phyloP scores from a whole-genome alignment of 2,888 invertebrate species.

The Drosophila fungiperda region DNA sequence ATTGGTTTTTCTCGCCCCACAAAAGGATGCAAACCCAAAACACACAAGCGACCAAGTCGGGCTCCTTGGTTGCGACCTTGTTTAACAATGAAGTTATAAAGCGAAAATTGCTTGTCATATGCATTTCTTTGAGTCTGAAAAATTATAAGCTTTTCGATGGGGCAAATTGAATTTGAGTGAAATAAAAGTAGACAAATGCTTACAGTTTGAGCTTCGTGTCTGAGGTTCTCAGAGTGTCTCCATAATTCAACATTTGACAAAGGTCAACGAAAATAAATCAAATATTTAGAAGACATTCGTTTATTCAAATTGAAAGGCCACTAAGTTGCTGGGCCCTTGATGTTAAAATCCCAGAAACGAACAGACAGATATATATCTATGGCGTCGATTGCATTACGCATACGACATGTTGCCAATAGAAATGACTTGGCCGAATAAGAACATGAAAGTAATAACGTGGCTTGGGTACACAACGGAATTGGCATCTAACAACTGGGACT shows the following conservation, averaged over 20 bases:
- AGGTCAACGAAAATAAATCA: constrained; percentile 79
- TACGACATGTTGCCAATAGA: constrained; percentile 78
- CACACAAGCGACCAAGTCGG: not conserved
- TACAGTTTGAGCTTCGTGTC: constrained; percentile 25
- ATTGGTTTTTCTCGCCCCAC: constrained; percentile 63
- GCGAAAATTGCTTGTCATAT: constrained; percentile 70
- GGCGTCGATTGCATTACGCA: constrained; percentile 75
- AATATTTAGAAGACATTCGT: constrained; percentile 68
- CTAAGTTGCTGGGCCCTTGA: constrained; percentile 36
- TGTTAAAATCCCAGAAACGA: constrained; percentile 33
- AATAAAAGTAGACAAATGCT: constrained; percentile 65
- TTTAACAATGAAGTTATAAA: constrained; percentile 67
- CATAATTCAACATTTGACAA: constrained; percentile 61
- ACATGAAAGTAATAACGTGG: constrained; percentile 53
- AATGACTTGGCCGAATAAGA: constrained; percentile 36
- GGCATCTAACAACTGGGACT: constrained; percentile 39
- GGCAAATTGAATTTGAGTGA: constrained; percentile 71
- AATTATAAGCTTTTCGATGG: constrained; percentile 65
- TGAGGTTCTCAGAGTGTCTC: not conserved
- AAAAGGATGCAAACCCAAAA: constrained; percentile 15
- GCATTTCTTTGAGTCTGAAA: constrained; percentile 27
- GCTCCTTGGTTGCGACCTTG: constrained; percentile 43
- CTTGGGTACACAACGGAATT: constrained; percentile 36
- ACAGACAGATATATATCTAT: constrained; percentile 55
- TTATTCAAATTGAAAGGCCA: constrained; percentile 78